Conservation (phyloP, 2,888 invertebrate species). For the Trilocha varians region DNA sequence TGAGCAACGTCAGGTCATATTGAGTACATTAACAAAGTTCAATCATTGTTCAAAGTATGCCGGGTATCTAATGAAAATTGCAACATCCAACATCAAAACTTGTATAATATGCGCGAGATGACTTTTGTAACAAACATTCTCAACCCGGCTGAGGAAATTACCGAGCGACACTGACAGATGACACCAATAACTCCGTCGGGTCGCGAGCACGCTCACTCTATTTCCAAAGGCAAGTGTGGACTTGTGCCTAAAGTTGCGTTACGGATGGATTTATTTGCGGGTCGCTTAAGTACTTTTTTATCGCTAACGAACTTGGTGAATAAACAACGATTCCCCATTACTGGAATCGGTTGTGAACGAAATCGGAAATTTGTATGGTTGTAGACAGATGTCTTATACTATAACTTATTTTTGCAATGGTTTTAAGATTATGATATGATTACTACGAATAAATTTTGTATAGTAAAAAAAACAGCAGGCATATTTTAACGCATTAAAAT, state of each 20-base stretch:
- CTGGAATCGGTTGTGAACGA: too few relatives aligned
- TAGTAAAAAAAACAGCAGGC: too few relatives aligned
- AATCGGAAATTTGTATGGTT: too few relatives aligned
- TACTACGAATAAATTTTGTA: too few relatives aligned
- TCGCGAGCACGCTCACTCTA: constrained; percentile 38
- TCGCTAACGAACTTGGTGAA: background rate
- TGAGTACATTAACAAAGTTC: background rate
- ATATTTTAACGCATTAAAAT: too few relatives aligned
- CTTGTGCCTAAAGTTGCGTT: constrained; percentile 10
- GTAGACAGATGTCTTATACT: too few relatives aligned
- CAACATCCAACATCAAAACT: constrained; percentile 26
- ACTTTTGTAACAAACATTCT: constrained; percentile 56
- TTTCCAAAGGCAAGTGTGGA: constrained; percentile 35
- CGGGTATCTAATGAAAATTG: constrained; percentile 18
- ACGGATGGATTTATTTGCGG: background rate
- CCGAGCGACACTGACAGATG: constrained; percentile 62
- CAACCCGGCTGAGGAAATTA: constrained; percentile 52
- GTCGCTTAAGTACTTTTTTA: background rate
- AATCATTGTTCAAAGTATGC: constrained; percentile 2
- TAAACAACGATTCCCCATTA: background rate
- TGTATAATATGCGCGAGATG: constrained; percentile 42
- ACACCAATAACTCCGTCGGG: constrained; percentile 53
- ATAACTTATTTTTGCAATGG: too few relatives aligned
- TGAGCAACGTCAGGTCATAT: constrained; percentile 1
- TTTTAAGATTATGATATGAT: too few relatives aligned